A percentile compares a stretch with the other conserved stretches of the same genome.
phyloP scores from a whole-genome alignment of 2,797 vertebrate genomes.

The Hydrocynus forskahlii region DNA sequence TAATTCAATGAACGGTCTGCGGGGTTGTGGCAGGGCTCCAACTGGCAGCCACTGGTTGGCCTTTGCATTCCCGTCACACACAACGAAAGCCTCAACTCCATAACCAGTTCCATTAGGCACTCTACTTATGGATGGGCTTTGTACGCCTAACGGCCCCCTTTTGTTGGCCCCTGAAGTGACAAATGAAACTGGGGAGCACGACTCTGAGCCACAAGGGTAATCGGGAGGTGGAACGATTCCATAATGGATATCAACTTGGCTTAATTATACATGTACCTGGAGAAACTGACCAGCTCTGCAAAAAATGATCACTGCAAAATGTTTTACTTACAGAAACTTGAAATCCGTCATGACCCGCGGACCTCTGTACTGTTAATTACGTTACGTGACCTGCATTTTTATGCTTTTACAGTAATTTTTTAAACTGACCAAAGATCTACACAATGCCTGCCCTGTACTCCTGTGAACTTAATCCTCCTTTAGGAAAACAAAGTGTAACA shows the following conservation, averaged over 20 bases:
- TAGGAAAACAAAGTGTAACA: too few relatives aligned
- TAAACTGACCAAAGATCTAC: too few relatives aligned
- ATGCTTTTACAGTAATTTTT: neutral
- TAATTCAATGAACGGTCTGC: slow-evolving; percentile 62
- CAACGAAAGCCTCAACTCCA: slow-evolving; percentile 50
- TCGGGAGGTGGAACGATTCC: slow-evolving; percentile 27
- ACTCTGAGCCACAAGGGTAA: slow-evolving; percentile 28
- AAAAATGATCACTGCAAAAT: slow-evolving; percentile 20
- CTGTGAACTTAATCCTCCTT: too few relatives aligned
- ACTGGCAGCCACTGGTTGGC: slow-evolving; percentile 53
- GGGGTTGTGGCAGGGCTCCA: slow-evolving; percentile 61
- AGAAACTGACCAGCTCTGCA: slow-evolving; percentile 17
- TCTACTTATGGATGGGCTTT: slow-evolving; percentile 46
- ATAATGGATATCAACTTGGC: slow-evolving; percentile 34
- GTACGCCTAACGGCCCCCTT: slow-evolving; percentile 29
- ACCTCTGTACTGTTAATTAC: slow-evolving; percentile 16
- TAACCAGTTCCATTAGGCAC: slow-evolving; percentile 50
- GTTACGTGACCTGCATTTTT: slow-evolving; percentile 14
- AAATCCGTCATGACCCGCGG: slow-evolving; percentile 1
- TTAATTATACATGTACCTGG: slow-evolving; percentile 34
- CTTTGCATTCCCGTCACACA: slow-evolving; percentile 54
- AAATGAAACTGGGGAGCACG: slow-evolving; percentile 36
- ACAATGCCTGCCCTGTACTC: too few relatives aligned
- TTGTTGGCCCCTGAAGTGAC: slow-evolving; percentile 45
- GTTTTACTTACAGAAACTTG: slow-evolving; percentile 26